Percentiles rank a stretch among this genome's conserved stretches.
phyloP scores from a whole-genome alignment of 2,888 invertebrate species.

The Stenodera caucasica region DNA sequence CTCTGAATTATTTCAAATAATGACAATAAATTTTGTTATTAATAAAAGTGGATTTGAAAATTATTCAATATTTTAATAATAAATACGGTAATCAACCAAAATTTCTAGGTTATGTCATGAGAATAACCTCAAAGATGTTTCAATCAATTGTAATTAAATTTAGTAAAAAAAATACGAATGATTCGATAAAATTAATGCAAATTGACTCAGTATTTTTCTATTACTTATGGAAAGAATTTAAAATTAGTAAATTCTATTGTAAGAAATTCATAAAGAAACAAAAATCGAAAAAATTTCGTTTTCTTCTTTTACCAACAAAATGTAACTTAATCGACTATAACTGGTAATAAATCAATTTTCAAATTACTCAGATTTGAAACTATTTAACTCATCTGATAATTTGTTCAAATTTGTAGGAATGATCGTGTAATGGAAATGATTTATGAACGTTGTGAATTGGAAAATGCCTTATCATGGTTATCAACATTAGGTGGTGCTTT shows the following conservation, averaged over 20 bases:
- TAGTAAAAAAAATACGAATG: neutral
- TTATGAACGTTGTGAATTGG: slow-evolving; percentile 73
- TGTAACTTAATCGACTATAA: slow-evolving; percentile 69
- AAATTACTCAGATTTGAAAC: neutral
- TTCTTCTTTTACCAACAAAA: slow-evolving; percentile 62
- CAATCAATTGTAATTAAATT: neutral
- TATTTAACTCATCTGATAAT: neutral
- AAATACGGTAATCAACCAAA: no score
- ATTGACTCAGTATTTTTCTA: slow-evolving; percentile 46
- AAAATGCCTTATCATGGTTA: slow-evolving; percentile 88
- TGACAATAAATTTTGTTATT: no score
- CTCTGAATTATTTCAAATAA: no score
- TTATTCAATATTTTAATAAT: no score
- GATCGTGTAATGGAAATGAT: slow-evolving; percentile 56
- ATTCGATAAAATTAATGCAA: slow-evolving; percentile 11
- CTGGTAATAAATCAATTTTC: slow-evolving; percentile 59
- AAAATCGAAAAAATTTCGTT: slow-evolving; percentile 14
- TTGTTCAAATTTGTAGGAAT: slow-evolving; percentile 54
- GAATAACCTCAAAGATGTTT: neutral
- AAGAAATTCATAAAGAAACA: slow-evolving; percentile 16
- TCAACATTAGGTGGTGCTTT: slow-evolving; percentile 96
- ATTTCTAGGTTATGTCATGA: neutral
- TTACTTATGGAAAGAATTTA: slow-evolving; percentile 47
- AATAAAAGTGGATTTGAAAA: no score
- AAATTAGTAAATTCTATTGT: slow-evolving; percentile 37